phyloP scores from a whole-genome alignment of 2,888 invertebrate species.

The Callyntrura guangdongensis region DNA sequence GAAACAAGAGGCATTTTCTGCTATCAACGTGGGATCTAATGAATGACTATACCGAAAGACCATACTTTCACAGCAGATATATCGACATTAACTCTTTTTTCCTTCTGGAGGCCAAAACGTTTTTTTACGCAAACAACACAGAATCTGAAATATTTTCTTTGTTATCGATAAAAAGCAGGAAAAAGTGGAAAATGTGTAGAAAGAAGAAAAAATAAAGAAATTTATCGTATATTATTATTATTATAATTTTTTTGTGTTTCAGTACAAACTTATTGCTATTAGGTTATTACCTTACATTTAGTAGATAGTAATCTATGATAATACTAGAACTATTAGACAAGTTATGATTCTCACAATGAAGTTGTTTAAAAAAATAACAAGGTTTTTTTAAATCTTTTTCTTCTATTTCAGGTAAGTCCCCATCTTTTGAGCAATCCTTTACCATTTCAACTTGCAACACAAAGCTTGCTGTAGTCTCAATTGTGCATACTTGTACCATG shows the following conservation, averaged over 20 bases:
- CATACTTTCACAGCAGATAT: background rate
- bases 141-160: background rate
- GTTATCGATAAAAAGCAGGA: background rate
- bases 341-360: conserved; percentile 10
- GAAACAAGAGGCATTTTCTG: background rate
- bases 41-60: background rate
- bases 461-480: background rate
- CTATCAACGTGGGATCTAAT: conserved; percentile 24
- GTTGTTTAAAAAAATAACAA: conserved; percentile 4
- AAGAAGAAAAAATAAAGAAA: background rate
- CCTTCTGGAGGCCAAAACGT: too few relatives aligned
- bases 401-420: conserved; percentile 36
- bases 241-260: background rate
- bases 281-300: background rate
- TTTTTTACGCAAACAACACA: background rate
- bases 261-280: background rate
- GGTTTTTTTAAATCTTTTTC: conserved; percentile 20
- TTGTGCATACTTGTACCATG: background rate
- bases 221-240: background rate
- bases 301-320: background rate
- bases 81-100: background rate
- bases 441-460: background rate
- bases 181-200: background rate
- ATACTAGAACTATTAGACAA: background rate
- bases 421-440: conserved; percentile 8